Evolutionary conservation across 2,888 invertebrate species (phyloP), one percentile per base, ranked within the genome.

Genomic region (Choristoneura rosaceana): DNA sequence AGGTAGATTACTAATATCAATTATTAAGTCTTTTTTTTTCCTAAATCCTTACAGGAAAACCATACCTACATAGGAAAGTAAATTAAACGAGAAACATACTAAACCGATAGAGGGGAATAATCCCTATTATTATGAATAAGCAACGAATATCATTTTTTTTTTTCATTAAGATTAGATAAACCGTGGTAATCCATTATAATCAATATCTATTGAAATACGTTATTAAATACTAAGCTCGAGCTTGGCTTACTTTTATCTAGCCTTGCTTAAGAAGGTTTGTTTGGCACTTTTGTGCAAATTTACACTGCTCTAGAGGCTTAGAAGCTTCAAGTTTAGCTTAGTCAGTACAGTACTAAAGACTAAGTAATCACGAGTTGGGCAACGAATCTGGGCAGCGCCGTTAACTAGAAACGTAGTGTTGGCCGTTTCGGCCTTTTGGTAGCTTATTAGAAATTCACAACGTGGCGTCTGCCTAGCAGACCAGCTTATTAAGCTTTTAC

Each of bases 281-380:
- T 45, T 10, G 17, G 41, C 38, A 41, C 25, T 15, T 25, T 47
- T 38, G 47, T 45, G 45, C n/a, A 62, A 55, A 52, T 60, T 71
- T 34, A 33, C 34, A 12, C 4, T 25, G 38, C 62, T 52, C 45
- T 15, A 15, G 60, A 34, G 43, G 34, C 25, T n/a, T 14, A 15
- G 66, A 33, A 50, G 47, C 52, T 34, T 14, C 50, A 61, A 67
- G 66, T 65, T 62, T 47, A 69, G 41, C 50, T 69, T 41, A 64
- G 59, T 60, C 59, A 59, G 70, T 59, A 25, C 25, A 33, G 38
- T 33, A 60, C 15, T 61, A 60, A 70, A 65, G 33, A 59, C 63
- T 70, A 63, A 63, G 45, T 34, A 58, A 47, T 34, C 17, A 38
- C 38, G 34, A 59, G 38, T 38, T n/a, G 43, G n/a, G 59, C 25